These are phyloP conservation scores for Platycheirus rosarum DNA, from an alignment of 2,888 invertebrate genomes.

Conservation along the genomic window DNA sequence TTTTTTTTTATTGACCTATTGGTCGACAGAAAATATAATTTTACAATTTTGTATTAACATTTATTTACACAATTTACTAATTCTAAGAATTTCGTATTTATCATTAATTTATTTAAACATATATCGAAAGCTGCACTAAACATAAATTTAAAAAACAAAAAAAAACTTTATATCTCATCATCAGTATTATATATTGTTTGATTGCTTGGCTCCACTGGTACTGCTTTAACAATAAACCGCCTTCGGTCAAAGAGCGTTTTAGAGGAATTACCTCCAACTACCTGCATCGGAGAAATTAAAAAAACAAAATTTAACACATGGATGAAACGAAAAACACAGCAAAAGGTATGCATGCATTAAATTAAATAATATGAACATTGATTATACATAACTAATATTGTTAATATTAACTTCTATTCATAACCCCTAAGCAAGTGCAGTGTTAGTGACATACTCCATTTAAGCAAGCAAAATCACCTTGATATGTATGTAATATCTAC, in stretches of 20 bases:
- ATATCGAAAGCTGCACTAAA: constrained; percentile 65
- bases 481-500: constrained; percentile 7
- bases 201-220: constrained; percentile 79
- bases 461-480: constrained; percentile 34
- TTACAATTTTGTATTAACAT: too few relatives aligned
- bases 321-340: too few relatives aligned
- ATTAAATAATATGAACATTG: constrained; percentile 33
- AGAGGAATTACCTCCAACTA: constrained; percentile 41
- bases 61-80: too few relatives aligned
- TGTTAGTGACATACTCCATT: constrained; percentile 58
- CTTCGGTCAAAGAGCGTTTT: constrained; percentile 77
- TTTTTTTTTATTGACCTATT: too few relatives aligned
- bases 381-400: constrained; percentile 27
- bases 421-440: constrained; percentile 47
- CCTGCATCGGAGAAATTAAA: constrained; percentile 43
- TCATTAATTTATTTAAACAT: constrained; percentile 55
- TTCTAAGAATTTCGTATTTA: too few relatives aligned
- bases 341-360: too few relatives aligned
- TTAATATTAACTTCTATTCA: constrained; percentile 75
- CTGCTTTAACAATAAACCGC: constrained; percentile 80
- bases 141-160: constrained; percentile 38
- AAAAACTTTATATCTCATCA: constrained; percentile 41
- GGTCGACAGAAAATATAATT: too few relatives aligned
- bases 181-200: constrained; percentile 78
- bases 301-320: constrained; percentile 28